phyloP scores from a whole-genome alignment of 64 coral and sea anemone genomes.

The Stichodactyla mertensii region DNA sequence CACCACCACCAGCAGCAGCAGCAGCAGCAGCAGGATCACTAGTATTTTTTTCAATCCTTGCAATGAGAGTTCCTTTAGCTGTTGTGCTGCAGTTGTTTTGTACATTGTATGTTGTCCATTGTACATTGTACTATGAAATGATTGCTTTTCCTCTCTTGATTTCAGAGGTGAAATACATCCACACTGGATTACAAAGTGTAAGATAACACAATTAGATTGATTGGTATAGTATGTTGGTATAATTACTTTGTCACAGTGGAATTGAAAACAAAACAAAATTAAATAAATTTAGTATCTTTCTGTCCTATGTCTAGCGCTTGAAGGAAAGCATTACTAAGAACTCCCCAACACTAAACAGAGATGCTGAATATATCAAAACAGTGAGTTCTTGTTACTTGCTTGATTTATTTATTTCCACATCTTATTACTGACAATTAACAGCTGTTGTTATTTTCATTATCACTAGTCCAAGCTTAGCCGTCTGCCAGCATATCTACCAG shows the following conservation, averaged over 20 bases:
- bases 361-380: conserved; percentile 80
- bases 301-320: conserved; percentile 45
- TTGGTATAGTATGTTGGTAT: no score
- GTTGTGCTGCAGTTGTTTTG: no score
- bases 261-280: no score
- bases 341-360: conserved; percentile 64
- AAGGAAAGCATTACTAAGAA: conserved; percentile 70
- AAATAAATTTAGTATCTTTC: not conserved
- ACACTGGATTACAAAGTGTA: conserved; percentile 95
- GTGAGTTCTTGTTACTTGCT: conserved; percentile 9
- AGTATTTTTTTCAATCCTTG: no score
- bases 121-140: not conserved
- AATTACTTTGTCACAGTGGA: no score
- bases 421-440: not conserved
- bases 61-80: no score
- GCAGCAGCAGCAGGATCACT: not conserved
- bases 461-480: conserved; percentile 73
- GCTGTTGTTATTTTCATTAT: not conserved
- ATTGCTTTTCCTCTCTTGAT: not conserved
- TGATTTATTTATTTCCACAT: no score
- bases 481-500: conserved; percentile 73
- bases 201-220: conserved; percentile 13
- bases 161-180: conserved; percentile 96
- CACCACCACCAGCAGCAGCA: not conserved
- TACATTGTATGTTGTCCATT: no score